A percentile compares a stretch with the other conserved stretches of the same genome.
phyloP scores from a whole-genome alignment of 2,113 vertebrate species.

The Callospermophilus lateralis region DNA sequence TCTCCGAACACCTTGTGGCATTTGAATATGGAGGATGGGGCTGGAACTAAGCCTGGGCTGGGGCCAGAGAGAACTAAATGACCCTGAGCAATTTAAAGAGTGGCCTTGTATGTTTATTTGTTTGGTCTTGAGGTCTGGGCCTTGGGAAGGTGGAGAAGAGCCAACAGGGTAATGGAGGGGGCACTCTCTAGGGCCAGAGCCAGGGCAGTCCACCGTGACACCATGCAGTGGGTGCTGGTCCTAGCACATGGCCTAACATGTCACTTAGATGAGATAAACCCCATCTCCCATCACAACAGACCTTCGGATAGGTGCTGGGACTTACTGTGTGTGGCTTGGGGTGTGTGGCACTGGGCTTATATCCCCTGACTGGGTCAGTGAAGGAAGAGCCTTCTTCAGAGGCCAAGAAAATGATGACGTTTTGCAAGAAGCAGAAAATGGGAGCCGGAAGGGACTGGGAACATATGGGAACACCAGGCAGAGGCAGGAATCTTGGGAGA shows the following conservation, averaged over 20 bases:
- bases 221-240: background rate
- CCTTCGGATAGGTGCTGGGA: background rate
- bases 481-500: background rate
- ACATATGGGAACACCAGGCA: too few species aligned
- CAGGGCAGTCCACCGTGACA: background rate
- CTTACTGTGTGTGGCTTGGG: background rate
- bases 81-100: background rate
- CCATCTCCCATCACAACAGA: too few species aligned
- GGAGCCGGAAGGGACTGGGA: background rate
- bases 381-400: background rate
- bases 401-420: background rate
- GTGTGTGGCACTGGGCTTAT: background rate
- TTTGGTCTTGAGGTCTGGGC: background rate
- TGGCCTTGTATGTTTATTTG: background rate
- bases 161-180: rapidly evolving
- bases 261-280: background rate
- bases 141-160: background rate
- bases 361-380: background rate
- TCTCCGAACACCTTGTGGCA: background rate
- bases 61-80: background rate
- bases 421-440: background rate
- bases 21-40: background rate
- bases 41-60: background rate
- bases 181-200: background rate
- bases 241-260: too few species aligned